Evolutionary conservation across 35 echinoderm and acorn worm species (phyloP).

Genomic region (Stichopus chloronotus): DNA sequence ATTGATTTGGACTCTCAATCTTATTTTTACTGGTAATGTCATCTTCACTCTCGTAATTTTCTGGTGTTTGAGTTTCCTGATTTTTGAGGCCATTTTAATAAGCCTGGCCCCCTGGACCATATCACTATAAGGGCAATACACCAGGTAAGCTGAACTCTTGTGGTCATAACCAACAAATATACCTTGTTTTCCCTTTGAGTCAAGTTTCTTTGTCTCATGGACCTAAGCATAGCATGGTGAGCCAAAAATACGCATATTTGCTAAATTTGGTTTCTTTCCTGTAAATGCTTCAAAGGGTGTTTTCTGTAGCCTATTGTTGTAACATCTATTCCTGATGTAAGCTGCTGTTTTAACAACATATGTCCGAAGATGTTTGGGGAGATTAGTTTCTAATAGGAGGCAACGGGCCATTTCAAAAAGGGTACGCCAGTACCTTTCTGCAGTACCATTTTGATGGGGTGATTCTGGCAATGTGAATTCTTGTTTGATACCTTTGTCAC

Average conservation of each 20-base stretch:
- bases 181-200: slow-evolving; percentile 52
- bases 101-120: slow-evolving; percentile 15
- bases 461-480: slow-evolving; percentile 44
- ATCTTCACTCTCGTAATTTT: not conserved
- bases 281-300: slow-evolving; percentile 30
- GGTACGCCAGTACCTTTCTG: slow-evolving; percentile 56
- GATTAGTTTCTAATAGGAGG: slow-evolving; percentile 43
- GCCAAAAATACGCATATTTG: slow-evolving; percentile 47
- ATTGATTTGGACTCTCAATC: not conserved
- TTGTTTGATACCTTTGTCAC: slow-evolving; percentile 57
- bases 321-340: slow-evolving; percentile 39
- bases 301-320: slow-evolving; percentile 13
- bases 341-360: slow-evolving; percentile 34
- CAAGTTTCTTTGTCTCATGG: slow-evolving; percentile 58
- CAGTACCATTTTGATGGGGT: slow-evolving; percentile 64
- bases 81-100: not conserved
- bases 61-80: not conserved
- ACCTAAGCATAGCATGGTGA: slow-evolving; percentile 59
- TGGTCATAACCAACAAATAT: slow-evolving; percentile 69
- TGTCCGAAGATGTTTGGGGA: not conserved
- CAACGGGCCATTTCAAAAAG: slow-evolving; percentile 65
- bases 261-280: not conserved
- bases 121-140: slow-evolving; percentile 35
- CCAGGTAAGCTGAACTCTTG: slow-evolving; percentile 62
- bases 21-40: not conserved